Evolutionary conservation across 2,797 vertebrate genomes (phyloP).

Genomic region (Kryptolebias ocellatus): DNA sequence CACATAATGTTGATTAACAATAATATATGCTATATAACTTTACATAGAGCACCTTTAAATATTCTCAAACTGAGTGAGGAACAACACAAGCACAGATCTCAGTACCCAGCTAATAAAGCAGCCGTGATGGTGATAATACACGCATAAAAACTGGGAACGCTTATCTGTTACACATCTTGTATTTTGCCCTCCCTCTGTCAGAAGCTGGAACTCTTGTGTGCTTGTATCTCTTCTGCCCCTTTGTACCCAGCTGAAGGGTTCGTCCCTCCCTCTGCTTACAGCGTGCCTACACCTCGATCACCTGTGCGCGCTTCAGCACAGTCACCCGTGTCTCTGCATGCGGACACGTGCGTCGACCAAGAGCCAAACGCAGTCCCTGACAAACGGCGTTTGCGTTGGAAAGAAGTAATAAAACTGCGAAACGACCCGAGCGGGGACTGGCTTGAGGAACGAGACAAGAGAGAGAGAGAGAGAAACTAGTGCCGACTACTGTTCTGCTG

Average conservation of each 20-base stretch:
- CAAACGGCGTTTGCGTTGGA: not conserved
- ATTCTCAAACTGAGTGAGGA: slow-evolving; percentile 24
- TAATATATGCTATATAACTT: too few species aligned
- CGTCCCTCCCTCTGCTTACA: slow-evolving; percentile 13
- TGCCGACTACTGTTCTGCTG: slow-evolving; percentile 36
- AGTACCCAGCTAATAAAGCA: slow-evolving; percentile 52
- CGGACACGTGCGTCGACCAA: slow-evolving; percentile 6
- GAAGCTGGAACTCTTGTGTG: not conserved
- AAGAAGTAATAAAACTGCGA: slow-evolving; percentile 1
- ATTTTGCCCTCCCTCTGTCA: slow-evolving; percentile 56
- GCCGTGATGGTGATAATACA: slow-evolving; percentile 5
- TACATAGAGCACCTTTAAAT: not conserved
- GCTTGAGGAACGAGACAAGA: slow-evolving; percentile 20
- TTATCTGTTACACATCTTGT: slow-evolving; percentile 53
- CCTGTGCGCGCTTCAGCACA: not conserved
- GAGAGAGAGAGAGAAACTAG: slow-evolving; percentile 25
- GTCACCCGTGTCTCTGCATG: slow-evolving; percentile 13
- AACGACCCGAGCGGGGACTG: slow-evolving; percentile 11
- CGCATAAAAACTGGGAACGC: slow-evolving; percentile 5
- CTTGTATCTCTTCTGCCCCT: slow-evolving; percentile 17
- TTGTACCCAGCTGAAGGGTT: slow-evolving; percentile 31
- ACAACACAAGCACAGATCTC: slow-evolving; percentile 30
- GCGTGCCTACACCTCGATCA: slow-evolving; percentile 29
- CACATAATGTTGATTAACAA: too few species aligned
- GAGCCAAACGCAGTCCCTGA: slow-evolving; percentile 10